Base-by-base conservation (phyloP, 2,113 vertebrate genomes). In the Cyprinus carpio region DNA sequence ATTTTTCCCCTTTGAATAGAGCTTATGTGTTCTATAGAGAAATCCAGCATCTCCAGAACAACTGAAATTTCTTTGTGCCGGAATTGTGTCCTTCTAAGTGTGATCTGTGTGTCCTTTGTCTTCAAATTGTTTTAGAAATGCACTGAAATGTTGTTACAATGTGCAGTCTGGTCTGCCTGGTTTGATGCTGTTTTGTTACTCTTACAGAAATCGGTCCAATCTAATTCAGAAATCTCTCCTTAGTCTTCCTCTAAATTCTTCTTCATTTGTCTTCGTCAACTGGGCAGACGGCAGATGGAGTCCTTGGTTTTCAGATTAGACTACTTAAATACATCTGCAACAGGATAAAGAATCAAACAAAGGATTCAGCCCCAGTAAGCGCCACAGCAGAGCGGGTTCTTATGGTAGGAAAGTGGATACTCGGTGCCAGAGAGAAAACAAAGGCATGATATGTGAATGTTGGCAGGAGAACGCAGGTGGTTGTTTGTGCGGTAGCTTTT, bases 221-320 rank as follows among this genome's bases (percentile, higher is more conserved):
- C 43, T 8, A 51, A 27, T 51, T 6, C 25, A 29, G 16, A 76
- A 76, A 29, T 51, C 12, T 49, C 25, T 54, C n/a, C n/a, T 75
- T 25, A 71, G 31, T 71, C 37, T 43, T 75, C 40, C 43, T 49
- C 72, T 49, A 49, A 64, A 64, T 60, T 13, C 11, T 71, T 79
- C 75, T 71, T 86, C 40, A 77, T 54, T 83, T 83, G 62, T 65
- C 15, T 54, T 25, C 56, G 25, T 67, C 31, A 56, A 60, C 76
- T 54, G 34, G 69, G 79, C 74, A 86, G 84, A 76, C 83, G 46
- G 20, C 29, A 18, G 79, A 81, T 58, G 31, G 60, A 62, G 85
- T 85, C 81, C n/a, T 84, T 74, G 67, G 81, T 60, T 85, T 86
- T 85, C 72, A 65, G 2, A 84, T 87, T 79, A 85, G 83, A 76